Evolutionary conservation across 2,888 invertebrate genomes (phyloP).

Genomic region (Dilophus febrilis): DNA sequence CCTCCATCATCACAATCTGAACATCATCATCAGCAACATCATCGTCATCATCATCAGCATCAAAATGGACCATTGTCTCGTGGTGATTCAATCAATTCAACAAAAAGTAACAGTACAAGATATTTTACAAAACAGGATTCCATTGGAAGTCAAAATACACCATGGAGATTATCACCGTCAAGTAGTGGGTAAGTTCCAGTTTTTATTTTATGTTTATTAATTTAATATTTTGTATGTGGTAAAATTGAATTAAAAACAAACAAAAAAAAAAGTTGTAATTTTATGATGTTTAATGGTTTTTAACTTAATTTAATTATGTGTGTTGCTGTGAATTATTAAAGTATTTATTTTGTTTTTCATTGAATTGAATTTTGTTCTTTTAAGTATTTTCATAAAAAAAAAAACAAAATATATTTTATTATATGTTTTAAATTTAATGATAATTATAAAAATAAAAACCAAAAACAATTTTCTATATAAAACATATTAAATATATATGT

Average conservation of each 20-base stretch:
- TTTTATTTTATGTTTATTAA: neutral
- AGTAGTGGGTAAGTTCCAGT: conserved; percentile 29
- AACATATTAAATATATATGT: neutral
- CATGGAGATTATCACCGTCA: conserved; percentile 30
- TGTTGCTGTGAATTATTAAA: too few species aligned
- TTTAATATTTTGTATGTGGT: neutral
- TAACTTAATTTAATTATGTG: too few species aligned
- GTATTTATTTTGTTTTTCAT: too few species aligned
- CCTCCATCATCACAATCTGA: conserved; percentile 15
- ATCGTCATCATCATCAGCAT: conserved; percentile 11
- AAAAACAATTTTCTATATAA: too few species aligned
- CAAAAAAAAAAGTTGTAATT: too few species aligned
- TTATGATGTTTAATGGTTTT: too few species aligned
- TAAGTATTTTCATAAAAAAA: too few species aligned
- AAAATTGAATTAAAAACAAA: neutral
- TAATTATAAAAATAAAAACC: too few species aligned
- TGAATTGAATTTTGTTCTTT: too few species aligned
- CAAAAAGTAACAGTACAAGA: conserved; percentile 40
- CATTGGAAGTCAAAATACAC: conserved; percentile 21
- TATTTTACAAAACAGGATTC: conserved; percentile 55
- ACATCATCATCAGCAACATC: conserved; percentile 53
- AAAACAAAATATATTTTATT: neutral
- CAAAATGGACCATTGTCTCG: conserved; percentile 31
- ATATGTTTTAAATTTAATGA: too few species aligned
- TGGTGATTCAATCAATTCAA: conserved; percentile 46